These are phyloP conservation scores for Drosophila orosa DNA, from an alignment of 1,140 invertebrate species.

Conservation along the genomic window DNA sequence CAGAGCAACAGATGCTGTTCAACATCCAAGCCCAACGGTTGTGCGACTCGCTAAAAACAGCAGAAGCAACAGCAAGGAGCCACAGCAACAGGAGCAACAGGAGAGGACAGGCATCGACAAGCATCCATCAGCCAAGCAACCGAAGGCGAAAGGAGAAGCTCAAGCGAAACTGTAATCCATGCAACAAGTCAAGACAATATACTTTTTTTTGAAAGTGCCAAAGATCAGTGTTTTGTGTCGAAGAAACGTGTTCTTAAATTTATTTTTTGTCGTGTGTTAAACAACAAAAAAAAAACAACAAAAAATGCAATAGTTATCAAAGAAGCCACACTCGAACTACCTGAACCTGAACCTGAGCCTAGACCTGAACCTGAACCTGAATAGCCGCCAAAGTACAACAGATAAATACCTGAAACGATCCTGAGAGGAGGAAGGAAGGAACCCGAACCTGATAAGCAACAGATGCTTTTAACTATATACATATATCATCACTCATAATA, in stretches of 20 bases:
- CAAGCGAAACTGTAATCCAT: background rate
- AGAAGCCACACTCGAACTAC: conserved; percentile 15
- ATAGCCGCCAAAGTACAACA: conserved; percentile 1
- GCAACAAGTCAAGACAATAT: conserved; percentile 52
- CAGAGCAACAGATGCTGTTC: conserved; percentile 79
- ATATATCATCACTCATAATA: background rate
- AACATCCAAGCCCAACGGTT: conserved; percentile 76
- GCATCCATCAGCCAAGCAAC: too few relatives aligned
- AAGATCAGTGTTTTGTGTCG: conserved; percentile 17
- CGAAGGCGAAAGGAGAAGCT: background rate
- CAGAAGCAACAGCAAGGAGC: conserved; percentile 13
- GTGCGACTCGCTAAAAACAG: conserved; percentile 52
- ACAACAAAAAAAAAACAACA: background rate
- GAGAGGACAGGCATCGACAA: conserved; percentile 13
- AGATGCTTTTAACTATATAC: conserved; percentile 18
- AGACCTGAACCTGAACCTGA: background rate
- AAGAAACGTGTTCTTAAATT: background rate
- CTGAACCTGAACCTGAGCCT: conserved; percentile 5
- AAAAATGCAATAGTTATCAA: conserved; percentile 30
- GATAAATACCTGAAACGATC: background rate
- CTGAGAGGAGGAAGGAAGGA: background rate
- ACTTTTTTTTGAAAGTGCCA: conserved; percentile 42
- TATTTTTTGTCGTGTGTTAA: conserved; percentile 14
- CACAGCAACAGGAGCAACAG: conserved; percentile 10
- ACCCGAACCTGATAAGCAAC: conserved; percentile 2